Conservation (phyloP, 2,888 invertebrate species). For the Trichogramma evanescens region DNA sequence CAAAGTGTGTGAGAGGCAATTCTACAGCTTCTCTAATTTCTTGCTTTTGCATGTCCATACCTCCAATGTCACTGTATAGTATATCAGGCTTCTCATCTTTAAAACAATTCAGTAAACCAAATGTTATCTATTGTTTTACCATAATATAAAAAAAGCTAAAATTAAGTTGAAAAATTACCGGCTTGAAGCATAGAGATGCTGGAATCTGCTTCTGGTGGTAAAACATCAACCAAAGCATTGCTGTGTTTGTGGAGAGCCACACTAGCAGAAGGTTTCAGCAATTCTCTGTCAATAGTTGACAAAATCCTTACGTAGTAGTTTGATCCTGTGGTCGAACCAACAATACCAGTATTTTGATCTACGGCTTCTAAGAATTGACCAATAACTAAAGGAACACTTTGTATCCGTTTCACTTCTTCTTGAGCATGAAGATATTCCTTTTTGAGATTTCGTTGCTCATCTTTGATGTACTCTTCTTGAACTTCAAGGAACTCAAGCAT, state of each 20-base stretch:
- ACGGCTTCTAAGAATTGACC: slow-evolving; percentile 99
- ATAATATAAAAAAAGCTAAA: not conserved
- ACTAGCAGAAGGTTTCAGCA: slow-evolving; percentile 95
- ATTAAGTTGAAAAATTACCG: slow-evolving; percentile 49
- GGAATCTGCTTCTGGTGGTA: slow-evolving; percentile 98
- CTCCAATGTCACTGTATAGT: slow-evolving; percentile 94
- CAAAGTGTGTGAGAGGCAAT: slow-evolving; percentile 94
- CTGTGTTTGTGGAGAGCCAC: slow-evolving; percentile 99
- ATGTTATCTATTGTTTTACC: not conserved
- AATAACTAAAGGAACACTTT: slow-evolving; percentile 96
- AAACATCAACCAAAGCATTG: slow-evolving; percentile 97
- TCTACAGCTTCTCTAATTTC: slow-evolving; percentile 99
- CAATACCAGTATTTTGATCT: slow-evolving; percentile 98
- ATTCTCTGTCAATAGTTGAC: slow-evolving; percentile 94
- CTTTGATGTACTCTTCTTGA: slow-evolving; percentile 99
- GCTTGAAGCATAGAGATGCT: slow-evolving; percentile 97
- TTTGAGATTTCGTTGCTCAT: slow-evolving; percentile 96
- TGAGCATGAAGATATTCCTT: slow-evolving; percentile 99
- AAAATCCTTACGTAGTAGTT: slow-evolving; percentile 98
- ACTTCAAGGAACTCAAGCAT: slow-evolving; percentile 96
- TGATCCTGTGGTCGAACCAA: slow-evolving; percentile 97
- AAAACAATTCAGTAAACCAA: not conserved
- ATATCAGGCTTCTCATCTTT: slow-evolving; percentile 96
- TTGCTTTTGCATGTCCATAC: slow-evolving; percentile 99
- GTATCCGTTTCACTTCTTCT: slow-evolving; percentile 95